Percentiles rank a stretch among this genome's conserved stretches.
Evolutionary conservation across 2,113 vertebrate genomes (phyloP).

Genomic region (Cervus canadensis): DNA sequence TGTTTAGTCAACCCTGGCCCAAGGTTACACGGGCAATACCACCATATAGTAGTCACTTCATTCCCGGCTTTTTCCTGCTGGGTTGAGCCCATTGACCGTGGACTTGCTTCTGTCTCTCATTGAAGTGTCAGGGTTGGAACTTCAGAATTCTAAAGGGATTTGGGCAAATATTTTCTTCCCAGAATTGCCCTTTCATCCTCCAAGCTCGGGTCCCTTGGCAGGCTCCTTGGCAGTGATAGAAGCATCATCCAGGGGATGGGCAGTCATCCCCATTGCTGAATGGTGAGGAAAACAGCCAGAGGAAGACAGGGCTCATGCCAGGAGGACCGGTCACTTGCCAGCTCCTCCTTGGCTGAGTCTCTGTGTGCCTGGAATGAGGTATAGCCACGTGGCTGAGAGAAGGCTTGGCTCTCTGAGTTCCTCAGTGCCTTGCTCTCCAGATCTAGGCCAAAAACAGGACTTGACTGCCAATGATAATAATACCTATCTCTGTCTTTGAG

Average conservation of each 20-base stretch:
- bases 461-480: background rate
- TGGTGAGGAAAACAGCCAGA: background rate
- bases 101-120: background rate
- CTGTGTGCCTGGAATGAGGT: background rate
- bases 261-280: background rate
- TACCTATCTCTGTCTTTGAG: background rate
- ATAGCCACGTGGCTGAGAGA: background rate
- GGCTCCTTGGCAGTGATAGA: background rate
- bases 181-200: background rate
- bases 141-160: background rate
- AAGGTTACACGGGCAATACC: background rate
- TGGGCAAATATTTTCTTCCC: conserved; percentile 21
- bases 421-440: background rate
- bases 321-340: background rate
- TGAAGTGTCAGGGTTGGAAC: background rate
- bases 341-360: background rate
- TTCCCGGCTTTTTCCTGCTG: background rate
- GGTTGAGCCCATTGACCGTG: background rate
- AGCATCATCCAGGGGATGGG: background rate
- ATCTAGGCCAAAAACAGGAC: background rate
- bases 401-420: background rate
- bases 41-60: background rate
- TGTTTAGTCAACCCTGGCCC: background rate
- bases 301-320: background rate
- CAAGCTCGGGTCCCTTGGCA: background rate